phyloP scores from a whole-genome alignment of 2,797 vertebrate species.

The Nyctalus aviator region DNA sequence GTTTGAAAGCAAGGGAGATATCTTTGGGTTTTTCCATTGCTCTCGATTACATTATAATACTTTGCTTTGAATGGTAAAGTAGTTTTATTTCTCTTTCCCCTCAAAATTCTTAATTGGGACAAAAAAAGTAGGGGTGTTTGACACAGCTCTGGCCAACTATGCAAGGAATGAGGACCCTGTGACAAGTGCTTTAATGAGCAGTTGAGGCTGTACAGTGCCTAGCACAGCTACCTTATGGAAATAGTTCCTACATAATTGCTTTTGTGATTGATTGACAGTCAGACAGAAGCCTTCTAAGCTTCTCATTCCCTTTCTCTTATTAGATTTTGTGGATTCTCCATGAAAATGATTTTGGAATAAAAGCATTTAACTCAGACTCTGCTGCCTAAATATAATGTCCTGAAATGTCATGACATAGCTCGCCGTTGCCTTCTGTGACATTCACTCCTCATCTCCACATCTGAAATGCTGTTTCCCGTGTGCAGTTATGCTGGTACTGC shows the following conservation, averaged over 20 bases:
- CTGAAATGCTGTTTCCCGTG: rapidly evolving
- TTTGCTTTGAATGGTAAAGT: not conserved
- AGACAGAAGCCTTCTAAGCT: conserved; percentile 48
- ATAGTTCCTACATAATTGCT: conserved; percentile 42
- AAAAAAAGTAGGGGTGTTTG: not conserved
- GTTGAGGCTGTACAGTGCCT: not conserved
- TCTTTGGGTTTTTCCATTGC: not conserved
- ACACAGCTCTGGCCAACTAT: not conserved
- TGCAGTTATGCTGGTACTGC: not conserved
- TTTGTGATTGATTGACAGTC: conserved; percentile 63
- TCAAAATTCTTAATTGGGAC: not conserved
- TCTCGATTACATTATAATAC: not conserved
- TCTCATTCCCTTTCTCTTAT: conserved; percentile 63
- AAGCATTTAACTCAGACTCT: conserved; percentile 25
- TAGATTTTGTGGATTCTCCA: conserved; percentile 58
- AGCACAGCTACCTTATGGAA: not conserved
- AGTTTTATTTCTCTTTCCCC: conserved; percentile 34
- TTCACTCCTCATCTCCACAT: not conserved
- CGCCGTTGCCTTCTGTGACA: not conserved
- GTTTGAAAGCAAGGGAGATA: not conserved
- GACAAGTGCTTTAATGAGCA: not conserved
- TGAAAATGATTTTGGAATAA: conserved; percentile 51
- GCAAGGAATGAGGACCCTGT: not conserved
- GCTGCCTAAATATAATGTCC: not conserved
- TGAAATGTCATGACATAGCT: not conserved